Evolutionary conservation across 2,797 vertebrate genomes (phyloP).

Genomic region (Notamacropus eugenii): DNA sequence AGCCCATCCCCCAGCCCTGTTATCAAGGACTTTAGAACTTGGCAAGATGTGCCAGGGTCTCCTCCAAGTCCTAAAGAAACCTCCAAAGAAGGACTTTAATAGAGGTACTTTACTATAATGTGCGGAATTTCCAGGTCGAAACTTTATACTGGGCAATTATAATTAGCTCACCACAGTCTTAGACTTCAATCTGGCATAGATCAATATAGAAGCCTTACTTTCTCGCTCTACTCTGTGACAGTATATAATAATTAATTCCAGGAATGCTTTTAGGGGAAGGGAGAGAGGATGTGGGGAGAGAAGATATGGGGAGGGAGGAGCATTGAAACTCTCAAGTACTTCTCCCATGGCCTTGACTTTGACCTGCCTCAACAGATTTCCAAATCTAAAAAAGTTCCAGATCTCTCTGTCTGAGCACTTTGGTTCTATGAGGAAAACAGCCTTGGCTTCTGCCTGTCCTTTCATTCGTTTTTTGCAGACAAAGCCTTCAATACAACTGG

Average conservation of each 20-base stretch:
- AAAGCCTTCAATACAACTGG: slow-evolving; percentile 69
- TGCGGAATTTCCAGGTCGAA: background rate
- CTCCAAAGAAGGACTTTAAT: background rate
- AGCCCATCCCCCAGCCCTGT: slow-evolving; percentile 12
- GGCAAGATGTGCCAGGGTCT: background rate
- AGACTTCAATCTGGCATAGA: background rate
- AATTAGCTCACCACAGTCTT: background rate
- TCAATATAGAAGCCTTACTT: background rate
- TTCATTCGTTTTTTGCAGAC: slow-evolving; percentile 43
- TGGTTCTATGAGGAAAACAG: slow-evolving; percentile 40
- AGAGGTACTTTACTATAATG: background rate
- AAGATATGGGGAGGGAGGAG: background rate
- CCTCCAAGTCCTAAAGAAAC: background rate
- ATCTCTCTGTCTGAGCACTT: background rate
- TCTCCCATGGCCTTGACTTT: slow-evolving; percentile 8
- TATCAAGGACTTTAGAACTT: background rate
- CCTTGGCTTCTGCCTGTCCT: background rate
- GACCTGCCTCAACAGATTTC: slow-evolving; percentile 18
- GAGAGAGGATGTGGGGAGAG: slow-evolving; percentile 22
- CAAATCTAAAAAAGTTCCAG: slow-evolving; percentile 41
- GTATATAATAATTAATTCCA: slow-evolving; percentile 18
- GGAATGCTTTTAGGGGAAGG: slow-evolving; percentile 24
- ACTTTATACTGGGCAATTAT: background rate
- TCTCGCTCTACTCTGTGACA: background rate
- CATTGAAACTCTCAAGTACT: background rate